Base-by-base conservation (phyloP, 2,113 vertebrate species). In the Phyllostomus hastatus region DNA sequence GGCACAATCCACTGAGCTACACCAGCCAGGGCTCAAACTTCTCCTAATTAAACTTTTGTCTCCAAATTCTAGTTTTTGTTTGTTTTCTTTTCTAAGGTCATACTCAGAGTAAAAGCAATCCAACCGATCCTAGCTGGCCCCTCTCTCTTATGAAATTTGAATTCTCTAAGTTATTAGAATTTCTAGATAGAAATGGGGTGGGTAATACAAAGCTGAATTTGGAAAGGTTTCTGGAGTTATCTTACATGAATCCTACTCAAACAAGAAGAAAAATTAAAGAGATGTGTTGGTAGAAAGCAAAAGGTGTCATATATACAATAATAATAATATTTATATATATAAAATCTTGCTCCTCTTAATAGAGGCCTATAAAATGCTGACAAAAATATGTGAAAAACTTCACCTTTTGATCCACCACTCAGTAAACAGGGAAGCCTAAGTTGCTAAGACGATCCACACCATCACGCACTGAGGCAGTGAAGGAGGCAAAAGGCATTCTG, bases 171-270 rank as follows among this genome's bases (percentile, higher is more conserved):
- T 92, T 88, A 61, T 59, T 54, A 26, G 50, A 90, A 66, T 91
- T 92, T 89, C 24, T 76, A 15, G 28, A n/a, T 76, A 41, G 43
- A 90, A 84, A 22, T 16, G 66, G 26, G 7, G 31, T 91, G 17
- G 38, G 1, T 14, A 91, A 75, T 84, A 84, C 22, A 91, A 88
- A 93, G 20, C 12, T 70, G 54, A 80, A 90, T 95, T 90, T 92
- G 43, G 50, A 73, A 90, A 57, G 52, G 90, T 90, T 95, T 20
- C 17, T 94, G n/a, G 20, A 95, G 76, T 48, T 84, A 85, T 73
- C 50, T 35, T 91, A 57, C 10, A 88, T 84, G 84, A 97, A 96
- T 90, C 19, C 3, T 57, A 95, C n/a, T 92, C 54, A 88, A 76
- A 84, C 7, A 89, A 90, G 66, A 81, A 72, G 54, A 54, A 67